These are phyloP conservation scores for Chiroxiphia lanceolata DNA, from an alignment of 2,797 vertebrate genomes.

Conservation along the genomic window DNA sequence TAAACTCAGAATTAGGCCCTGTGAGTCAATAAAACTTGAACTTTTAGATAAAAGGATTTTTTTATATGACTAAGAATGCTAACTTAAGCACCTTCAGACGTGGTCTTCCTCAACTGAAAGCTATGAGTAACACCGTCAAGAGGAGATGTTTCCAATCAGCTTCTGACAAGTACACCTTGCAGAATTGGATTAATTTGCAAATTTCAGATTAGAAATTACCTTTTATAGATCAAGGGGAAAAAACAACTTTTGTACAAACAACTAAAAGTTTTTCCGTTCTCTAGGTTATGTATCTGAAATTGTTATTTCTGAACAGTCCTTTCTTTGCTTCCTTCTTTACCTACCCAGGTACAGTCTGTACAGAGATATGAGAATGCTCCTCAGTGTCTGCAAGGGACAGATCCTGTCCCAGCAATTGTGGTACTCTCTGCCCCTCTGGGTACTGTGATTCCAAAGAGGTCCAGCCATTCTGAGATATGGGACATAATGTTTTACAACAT, in stretches of 20 bases:
- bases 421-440: too few relatives aligned
- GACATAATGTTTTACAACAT: not conserved
- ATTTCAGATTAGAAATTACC: not conserved
- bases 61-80: not conserved
- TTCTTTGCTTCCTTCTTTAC: not conserved
- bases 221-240: not conserved
- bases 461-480: not conserved
- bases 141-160: not conserved
- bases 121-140: not conserved
- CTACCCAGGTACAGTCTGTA: not conserved
- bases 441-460: not conserved
- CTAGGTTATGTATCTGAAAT: not conserved
- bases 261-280: not conserved
- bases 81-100: not conserved
- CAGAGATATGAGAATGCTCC: not conserved
- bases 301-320: not conserved
- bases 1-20: not conserved
- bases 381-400: not conserved
- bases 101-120: not conserved
- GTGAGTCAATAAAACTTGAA: not conserved
- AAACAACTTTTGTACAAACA: accelerated
- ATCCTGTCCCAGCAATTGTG: not conserved
- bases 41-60: not conserved
- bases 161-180: not conserved
- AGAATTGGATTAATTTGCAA: not conserved